phyloP scores from a whole-genome alignment of 2,797 vertebrate genomes.

The Falco concolor region DNA sequence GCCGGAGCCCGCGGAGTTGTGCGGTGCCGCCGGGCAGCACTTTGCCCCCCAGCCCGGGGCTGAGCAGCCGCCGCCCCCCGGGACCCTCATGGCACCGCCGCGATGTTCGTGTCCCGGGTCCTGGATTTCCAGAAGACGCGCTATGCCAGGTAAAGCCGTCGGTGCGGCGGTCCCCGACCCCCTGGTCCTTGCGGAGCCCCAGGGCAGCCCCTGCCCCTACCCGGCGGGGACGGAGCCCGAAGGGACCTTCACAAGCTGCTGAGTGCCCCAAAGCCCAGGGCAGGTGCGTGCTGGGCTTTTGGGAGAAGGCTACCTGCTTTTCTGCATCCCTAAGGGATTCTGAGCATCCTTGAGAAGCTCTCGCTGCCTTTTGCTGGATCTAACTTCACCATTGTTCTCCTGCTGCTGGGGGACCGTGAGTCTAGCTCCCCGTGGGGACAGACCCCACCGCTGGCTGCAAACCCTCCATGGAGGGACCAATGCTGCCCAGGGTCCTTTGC shows the following conservation, averaged over 20 bases:
- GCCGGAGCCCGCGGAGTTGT: neutral
- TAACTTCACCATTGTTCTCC: neutral
- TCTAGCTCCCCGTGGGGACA: neutral
- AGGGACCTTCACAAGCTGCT: neutral
- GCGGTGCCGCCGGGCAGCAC: neutral
- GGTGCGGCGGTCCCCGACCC: neutral
- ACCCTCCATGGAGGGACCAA: accelerated
- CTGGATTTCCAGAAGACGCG: slow-evolving; percentile 79
- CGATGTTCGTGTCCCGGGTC: slow-evolving; percentile 70
- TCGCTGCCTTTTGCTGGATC: neutral
- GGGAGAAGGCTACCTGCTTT: neutral
- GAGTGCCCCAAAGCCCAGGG: neutral
- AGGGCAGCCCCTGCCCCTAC: neutral
- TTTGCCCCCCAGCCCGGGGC: neutral
- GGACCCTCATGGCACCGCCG: slow-evolving; percentile 66
- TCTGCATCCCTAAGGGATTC: neutral
- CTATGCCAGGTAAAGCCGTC: slow-evolving; percentile 82
- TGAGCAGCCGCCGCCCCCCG: neutral
- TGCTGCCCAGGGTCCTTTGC: accelerated
- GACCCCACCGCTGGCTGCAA: neutral
- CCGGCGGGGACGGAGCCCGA: neutral
- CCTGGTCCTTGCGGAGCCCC: neutral
- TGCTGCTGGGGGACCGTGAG: neutral
- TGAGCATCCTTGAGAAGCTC: neutral
- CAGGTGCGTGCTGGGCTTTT: neutral